Base-by-base conservation (phyloP, 1,140 invertebrate genomes). In the Parasteatoda tepidariorum region DNA sequence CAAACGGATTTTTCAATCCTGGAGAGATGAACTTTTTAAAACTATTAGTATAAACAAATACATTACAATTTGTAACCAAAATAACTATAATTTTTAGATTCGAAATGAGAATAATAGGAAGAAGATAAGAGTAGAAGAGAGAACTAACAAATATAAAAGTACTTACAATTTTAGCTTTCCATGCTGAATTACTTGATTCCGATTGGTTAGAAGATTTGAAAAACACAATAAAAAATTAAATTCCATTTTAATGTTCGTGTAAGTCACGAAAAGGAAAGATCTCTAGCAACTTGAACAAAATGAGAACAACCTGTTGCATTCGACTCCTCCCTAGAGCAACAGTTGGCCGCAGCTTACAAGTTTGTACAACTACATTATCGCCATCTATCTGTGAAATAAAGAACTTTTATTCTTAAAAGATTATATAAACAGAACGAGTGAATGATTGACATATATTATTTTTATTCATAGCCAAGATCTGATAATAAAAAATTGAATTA, bases 301-400 rank as follows among this genome's bases (percentile, higher is more conserved):
- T 82, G 78, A 66, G 78, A 82, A 82, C 78, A 82, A 82, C 78
- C 78, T 82, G 78, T 82, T 82, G 78, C 66, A 68, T 82, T 67
- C 55, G 78, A 68, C 78, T 82, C 78, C 78, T 82, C 78, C 78
- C 78, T 70, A 41, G 78, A 82, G 78, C 67, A 82, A 71, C 78
- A 70, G 76, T 79, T 79, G 76, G 78, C 78, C 15, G 33, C 67
- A 34, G 31, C 78, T 71, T 59, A 9, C 18, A 31, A 71, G 34
- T 38, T 82, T 70, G 24, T 28, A 18, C 55, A 41, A 48, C 22
- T 9, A 28, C 33, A 59, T 41, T 82, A 70, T 6, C 78, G 78
- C 78, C 78, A 82, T 82, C 78, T 82, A 41, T 61, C 18, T 31
- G 30, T 15, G 26, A 3, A 22, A 59, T 5, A 1, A 9, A 6